Percentiles rank a stretch among this genome's conserved stretches.
Conservation (phyloP, 1,140 invertebrate species). For the Bombus pascuorum region DNA sequence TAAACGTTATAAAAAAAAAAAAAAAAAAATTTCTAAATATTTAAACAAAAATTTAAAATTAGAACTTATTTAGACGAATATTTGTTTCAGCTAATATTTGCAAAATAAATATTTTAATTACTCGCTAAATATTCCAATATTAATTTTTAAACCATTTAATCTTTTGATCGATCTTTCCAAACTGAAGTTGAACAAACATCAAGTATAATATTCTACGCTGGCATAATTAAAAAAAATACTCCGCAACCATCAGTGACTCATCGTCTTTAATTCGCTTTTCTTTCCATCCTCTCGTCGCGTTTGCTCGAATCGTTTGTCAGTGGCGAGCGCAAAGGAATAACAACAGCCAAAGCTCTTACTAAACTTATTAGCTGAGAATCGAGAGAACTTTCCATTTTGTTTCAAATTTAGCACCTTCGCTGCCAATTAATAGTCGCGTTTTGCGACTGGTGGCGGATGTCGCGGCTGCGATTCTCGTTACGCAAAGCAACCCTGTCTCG, state of each 20-base stretch:
- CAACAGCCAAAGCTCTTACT: background rate
- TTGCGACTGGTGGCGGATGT: background rate
- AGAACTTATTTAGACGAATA: too few species aligned
- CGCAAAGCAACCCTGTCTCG: slow-evolving; percentile 8
- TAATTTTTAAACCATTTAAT: too few species aligned
- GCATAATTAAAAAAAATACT: background rate
- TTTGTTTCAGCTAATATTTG: too few species aligned
- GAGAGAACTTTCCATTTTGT: background rate
- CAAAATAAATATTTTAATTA: too few species aligned
- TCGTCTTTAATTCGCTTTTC: background rate
- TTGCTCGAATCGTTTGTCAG: background rate
- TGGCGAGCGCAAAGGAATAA: background rate
- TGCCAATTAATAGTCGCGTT: too few species aligned
- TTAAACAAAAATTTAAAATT: too few species aligned
- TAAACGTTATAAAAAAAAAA: too few species aligned
- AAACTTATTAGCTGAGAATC: background rate
- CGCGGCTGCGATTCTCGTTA: background rate
- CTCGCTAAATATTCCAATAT: too few species aligned
- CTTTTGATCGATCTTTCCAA: too few species aligned
- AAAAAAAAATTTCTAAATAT: too few species aligned
- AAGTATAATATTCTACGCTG: too few species aligned
- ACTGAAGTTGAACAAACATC: too few species aligned
- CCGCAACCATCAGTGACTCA: background rate
- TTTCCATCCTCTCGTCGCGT: background rate
- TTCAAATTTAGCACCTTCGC: background rate